phyloP scores from a whole-genome alignment of 2,113 vertebrate species.

The Bubo blakistoni region DNA sequence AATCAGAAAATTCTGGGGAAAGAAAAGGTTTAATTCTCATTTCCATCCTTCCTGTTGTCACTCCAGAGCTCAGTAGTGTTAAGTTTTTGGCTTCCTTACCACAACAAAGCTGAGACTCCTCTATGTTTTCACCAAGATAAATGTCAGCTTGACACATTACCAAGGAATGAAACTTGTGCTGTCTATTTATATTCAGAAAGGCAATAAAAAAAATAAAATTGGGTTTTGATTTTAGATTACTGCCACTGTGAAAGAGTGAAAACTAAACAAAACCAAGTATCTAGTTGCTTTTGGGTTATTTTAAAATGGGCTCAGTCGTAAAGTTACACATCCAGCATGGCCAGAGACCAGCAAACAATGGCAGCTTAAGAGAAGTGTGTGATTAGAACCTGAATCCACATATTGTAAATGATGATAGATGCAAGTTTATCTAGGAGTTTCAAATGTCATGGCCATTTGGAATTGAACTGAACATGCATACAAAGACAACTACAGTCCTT shows the following conservation, averaged over 20 bases:
- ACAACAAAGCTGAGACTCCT: background rate
- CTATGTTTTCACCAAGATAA: background rate
- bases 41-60: background rate
- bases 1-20: background rate
- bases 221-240: background rate
- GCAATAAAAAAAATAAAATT: background rate
- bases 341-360: background rate
- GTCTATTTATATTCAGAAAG: background rate
- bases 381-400: background rate
- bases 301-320: background rate
- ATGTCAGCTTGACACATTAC: background rate
- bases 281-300: background rate
- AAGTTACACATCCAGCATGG: background rate
- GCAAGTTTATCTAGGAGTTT: background rate
- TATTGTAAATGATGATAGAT: background rate
- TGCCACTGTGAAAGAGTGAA: background rate
- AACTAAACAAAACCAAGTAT: background rate
- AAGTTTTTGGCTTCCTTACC: background rate
- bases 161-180: background rate
- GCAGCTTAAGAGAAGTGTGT: background rate
- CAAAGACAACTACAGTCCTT: background rate
- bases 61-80: background rate
- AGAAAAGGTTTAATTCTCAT: background rate
- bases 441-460: background rate
- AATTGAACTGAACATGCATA: background rate